phyloP scores from a whole-genome alignment of 2,113 vertebrate genomes.

The Girardinichthys multiradiatus region DNA sequence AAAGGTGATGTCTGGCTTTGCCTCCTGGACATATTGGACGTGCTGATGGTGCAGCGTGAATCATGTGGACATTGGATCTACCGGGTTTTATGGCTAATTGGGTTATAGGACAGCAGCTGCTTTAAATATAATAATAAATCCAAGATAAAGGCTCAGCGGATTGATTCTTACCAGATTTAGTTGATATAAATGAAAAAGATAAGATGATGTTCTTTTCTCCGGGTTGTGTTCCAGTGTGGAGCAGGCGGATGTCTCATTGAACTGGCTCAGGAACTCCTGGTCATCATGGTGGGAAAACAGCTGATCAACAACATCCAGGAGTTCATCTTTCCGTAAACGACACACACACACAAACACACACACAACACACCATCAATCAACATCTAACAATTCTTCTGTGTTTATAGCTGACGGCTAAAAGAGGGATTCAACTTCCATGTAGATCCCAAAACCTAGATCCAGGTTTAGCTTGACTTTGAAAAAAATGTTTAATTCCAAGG shows the following conservation, averaged over 20 bases:
- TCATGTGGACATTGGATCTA: neutral
- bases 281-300: slow-evolving; percentile 85
- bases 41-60: neutral
- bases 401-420: neutral
- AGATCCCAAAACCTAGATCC: neutral
- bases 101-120: neutral
- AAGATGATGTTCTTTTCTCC: neutral
- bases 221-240: slow-evolving; percentile 65
- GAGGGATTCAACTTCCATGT: neutral
- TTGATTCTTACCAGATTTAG: neutral
- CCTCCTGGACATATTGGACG: too few relatives aligned
- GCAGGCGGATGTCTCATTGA: slow-evolving; percentile 76
- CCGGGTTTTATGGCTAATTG: neutral
- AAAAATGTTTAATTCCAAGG: neutral
- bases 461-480: too few relatives aligned
- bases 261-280: slow-evolving; percentile 82
- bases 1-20: too few relatives aligned
- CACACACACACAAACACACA: slow-evolving; percentile 1
- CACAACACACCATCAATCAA: neutral
- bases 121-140: neutral
- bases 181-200: neutral
- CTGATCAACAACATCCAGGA: slow-evolving; percentile 83
- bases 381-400: neutral
- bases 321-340: slow-evolving; percentile 75
- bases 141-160: neutral